Evolutionary conservation across 2,797 vertebrate genomes (phyloP).

Genomic region (Alfaro cultratus): DNA sequence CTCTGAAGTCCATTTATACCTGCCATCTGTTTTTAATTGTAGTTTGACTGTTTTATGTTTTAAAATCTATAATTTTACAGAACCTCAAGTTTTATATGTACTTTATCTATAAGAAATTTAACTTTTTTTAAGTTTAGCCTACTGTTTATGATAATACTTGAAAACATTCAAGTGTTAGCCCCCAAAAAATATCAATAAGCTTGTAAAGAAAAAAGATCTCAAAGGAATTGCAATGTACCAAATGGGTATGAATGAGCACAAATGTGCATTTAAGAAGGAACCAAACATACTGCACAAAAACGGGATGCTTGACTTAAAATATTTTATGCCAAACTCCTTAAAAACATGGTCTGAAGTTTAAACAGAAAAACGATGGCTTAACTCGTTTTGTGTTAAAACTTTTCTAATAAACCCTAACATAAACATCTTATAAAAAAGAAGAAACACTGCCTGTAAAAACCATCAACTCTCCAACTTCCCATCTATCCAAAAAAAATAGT

Average conservation of each 20-base stretch:
- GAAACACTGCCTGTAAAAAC: conserved; percentile 25
- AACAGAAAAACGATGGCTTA: neutral
- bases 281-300: conserved; percentile 2
- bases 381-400: neutral
- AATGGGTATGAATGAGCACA: neutral
- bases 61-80: neutral
- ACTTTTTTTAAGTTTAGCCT: neutral
- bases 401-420: conserved; percentile 1
- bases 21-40: neutral
- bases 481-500: conserved; percentile 10
- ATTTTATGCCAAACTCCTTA: conserved; percentile 5
- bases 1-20: neutral
- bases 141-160: neutral
- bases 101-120: neutral
- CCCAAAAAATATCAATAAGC: conserved; percentile 27
- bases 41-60: neutral
- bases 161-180: neutral
- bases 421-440: conserved; percentile 4
- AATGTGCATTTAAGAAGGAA: conserved; percentile 20
- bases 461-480: conserved; percentile 1
- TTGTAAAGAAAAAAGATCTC: neutral
- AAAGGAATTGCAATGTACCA: conserved; percentile 33
- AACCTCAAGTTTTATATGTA: neutral
- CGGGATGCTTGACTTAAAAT: neutral
- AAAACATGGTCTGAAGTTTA: conserved; percentile 3